Conservation (phyloP, 1,140 invertebrate genomes). For the Stratiolaelaps scimitus region DNA sequence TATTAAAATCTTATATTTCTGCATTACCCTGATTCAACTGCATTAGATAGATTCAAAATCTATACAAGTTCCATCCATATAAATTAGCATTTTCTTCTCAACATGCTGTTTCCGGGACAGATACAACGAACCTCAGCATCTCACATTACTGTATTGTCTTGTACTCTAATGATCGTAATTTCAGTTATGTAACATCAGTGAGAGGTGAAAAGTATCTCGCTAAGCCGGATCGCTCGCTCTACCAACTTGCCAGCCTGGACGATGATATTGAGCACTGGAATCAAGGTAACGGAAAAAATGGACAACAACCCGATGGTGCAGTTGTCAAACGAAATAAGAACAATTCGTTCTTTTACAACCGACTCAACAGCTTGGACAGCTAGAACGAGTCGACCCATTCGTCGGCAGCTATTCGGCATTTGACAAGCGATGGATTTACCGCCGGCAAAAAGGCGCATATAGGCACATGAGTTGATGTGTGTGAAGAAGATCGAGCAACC, state of each 20-base stretch:
- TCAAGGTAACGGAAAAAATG: not conserved
- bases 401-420: too few species aligned
- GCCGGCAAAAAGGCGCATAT: too few species aligned
- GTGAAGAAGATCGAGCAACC: too few species aligned
- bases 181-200: slow-evolving; percentile 12
- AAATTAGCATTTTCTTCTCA: not conserved
- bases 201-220: slow-evolving; percentile 14
- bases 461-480: too few species aligned
- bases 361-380: slow-evolving; percentile 10
- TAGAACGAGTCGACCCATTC: not conserved
- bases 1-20: too few species aligned
- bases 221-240: slow-evolving; percentile 11
- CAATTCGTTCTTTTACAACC: slow-evolving; percentile 20
- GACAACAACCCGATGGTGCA: not conserved
- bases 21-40: too few species aligned
- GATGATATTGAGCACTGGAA: slow-evolving; percentile 22
- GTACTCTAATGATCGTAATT: not conserved
- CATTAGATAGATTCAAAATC: too few species aligned
- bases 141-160: not conserved
- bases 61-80: not conserved
- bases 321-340: slow-evolving; percentile 17
- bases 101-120: too few species aligned
- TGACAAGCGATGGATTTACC: too few species aligned
- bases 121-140: not conserved
- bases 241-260: slow-evolving; percentile 26